A percentile compares a stretch with the other conserved stretches of the same genome.
These are phyloP conservation scores for Xiphias gladius DNA, from an alignment of 2,113 vertebrate species.

Conservation along the genomic window DNA sequence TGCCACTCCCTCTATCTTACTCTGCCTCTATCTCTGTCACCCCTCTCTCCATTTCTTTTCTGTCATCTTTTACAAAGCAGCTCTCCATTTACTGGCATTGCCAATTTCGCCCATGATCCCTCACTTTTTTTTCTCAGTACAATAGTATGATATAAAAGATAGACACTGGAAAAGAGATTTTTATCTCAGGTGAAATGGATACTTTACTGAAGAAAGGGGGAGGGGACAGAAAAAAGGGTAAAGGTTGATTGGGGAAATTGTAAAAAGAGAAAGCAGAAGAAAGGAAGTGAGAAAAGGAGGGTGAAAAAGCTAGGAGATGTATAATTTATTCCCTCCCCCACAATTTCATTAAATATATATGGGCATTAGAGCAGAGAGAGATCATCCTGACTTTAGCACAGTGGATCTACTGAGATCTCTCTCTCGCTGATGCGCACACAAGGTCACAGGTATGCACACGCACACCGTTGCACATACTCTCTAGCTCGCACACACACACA, in stretches of 20 bases:
- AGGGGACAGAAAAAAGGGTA: background rate
- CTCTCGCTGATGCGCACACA: constrained; percentile 1
- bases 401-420: constrained; percentile 39
- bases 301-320: constrained; percentile 32
- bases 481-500: constrained; percentile 20
- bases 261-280: constrained; percentile 19
- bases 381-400: constrained; percentile 34
- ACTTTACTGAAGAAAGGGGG: background rate
- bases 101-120: constrained; percentile 3
- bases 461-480: background rate
- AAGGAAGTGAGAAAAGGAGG: background rate
- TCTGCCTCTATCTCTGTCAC: background rate
- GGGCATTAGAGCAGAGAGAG: constrained; percentile 32
- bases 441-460: constrained; percentile 9
- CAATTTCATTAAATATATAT: constrained; percentile 69
- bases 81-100: constrained; percentile 12
- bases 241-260: constrained; percentile 27
- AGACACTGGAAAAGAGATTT: background rate
- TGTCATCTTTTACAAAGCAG: constrained; percentile 27
- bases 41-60: constrained; percentile 3
- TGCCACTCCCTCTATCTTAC: constrained; percentile 18
- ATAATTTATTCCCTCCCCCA: constrained; percentile 59
- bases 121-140: background rate
- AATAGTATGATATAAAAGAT: constrained; percentile 7
- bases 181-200: background rate